Conservation (phyloP, 2,888 invertebrate species). For the Siphonodentalium dalli region DNA sequence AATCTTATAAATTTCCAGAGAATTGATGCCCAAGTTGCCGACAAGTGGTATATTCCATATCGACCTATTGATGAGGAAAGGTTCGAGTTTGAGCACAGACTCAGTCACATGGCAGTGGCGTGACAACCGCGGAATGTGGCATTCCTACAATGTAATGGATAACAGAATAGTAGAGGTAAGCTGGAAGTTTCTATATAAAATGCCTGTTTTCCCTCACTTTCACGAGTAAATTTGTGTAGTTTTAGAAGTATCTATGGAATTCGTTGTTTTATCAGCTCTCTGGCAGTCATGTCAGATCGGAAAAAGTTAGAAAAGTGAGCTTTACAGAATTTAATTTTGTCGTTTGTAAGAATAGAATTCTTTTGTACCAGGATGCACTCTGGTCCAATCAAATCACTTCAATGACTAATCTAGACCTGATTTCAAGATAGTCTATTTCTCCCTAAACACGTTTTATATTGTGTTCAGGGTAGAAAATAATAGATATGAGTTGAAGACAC, state of each 20-base stretch:
- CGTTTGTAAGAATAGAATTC: too few relatives aligned
- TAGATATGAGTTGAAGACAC: too few relatives aligned
- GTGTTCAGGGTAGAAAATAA: too few relatives aligned
- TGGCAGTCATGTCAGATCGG: too few relatives aligned
- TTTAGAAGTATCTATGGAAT: too few relatives aligned
- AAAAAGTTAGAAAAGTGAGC: too few relatives aligned
- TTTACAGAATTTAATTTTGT: too few relatives aligned
- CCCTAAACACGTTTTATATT: too few relatives aligned
- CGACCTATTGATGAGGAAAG: slow-evolving; percentile 76
- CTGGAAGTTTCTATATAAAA: neutral
- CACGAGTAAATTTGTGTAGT: neutral
- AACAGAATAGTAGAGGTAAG: slow-evolving; percentile 88
- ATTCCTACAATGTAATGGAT: slow-evolving; percentile 91
- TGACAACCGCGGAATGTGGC: slow-evolving; percentile 89
- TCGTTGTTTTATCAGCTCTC: too few relatives aligned
- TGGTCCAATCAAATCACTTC: too few relatives aligned
- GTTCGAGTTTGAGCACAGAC: slow-evolving; percentile 71
- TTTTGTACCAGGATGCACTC: too few relatives aligned
- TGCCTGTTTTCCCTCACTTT: neutral
- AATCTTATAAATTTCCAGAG: slow-evolving; percentile 66
- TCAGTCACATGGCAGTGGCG: slow-evolving; percentile 97
- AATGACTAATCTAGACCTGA: too few relatives aligned
- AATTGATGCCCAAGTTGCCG: slow-evolving; percentile 95
- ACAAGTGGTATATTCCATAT: slow-evolving; percentile 94
- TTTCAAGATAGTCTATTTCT: neutral